A percentile compares a stretch with the other conserved stretches of the same genome.
Evolutionary conservation across 2,113 vertebrate genomes (phyloP).

Genomic region (Ptyas mucosa): DNA sequence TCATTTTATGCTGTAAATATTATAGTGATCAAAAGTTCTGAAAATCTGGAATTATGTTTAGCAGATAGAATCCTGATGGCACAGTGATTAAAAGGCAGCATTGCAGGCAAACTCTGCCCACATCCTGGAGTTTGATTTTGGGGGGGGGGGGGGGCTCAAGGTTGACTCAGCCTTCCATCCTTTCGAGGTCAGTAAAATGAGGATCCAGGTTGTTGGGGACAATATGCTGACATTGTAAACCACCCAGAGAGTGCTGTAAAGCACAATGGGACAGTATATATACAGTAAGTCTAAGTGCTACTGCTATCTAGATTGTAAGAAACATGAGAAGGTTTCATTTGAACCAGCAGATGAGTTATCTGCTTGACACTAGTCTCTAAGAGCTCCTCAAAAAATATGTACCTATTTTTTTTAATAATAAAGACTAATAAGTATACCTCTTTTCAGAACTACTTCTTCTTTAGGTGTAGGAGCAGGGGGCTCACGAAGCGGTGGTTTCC

Average conservation of each 20-base stretch:
- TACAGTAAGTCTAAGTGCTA: background rate
- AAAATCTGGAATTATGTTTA: conserved; percentile 1
- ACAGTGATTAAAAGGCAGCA: background rate
- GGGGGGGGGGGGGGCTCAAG: background rate
- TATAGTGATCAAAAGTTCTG: background rate
- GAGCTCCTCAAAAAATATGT: background rate
- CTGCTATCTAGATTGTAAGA: background rate
- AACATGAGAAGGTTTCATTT: background rate
- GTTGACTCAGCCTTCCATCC: background rate
- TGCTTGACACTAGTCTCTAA: background rate
- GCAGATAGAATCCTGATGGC: background rate
- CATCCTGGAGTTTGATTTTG: background rate
- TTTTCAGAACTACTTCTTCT: conserved; percentile 80
- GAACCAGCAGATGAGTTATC: background rate
- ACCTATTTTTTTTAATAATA: background rate
- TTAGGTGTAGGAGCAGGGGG: conserved; percentile 70
- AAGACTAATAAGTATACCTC: conserved; percentile 66
- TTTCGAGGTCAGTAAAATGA: background rate
- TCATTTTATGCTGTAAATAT: background rate
- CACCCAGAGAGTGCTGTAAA: background rate
- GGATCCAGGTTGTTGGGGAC: background rate
- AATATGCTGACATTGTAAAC: background rate
- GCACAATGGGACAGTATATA: background rate
- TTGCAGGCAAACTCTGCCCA: background rate
- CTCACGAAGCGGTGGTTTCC: conserved; percentile 72